Conservation (phyloP, 92 coral and sea anemone species). For the Phenganax subtilis region DNA sequence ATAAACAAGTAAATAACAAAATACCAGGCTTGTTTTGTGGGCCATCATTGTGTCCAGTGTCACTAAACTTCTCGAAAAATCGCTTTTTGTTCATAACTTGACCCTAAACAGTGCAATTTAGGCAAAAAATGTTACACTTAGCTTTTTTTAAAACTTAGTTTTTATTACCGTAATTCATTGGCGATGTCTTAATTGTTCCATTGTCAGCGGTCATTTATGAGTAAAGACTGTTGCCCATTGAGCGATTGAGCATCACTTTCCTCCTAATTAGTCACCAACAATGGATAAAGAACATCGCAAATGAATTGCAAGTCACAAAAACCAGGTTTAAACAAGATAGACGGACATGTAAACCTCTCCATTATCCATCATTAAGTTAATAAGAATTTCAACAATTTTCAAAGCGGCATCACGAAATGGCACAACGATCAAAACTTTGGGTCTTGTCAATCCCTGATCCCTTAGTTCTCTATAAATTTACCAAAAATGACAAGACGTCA, state of each 20-base stretch:
- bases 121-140: background rate
- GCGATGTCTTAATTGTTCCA: no score
- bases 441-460: conserved; percentile 93
- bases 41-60: conserved; percentile 39
- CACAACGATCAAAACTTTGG: conserved; percentile 79
- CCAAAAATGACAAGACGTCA: no score
- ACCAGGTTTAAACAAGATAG: no score
- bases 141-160: background rate
- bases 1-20: no score
- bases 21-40: conserved; percentile 30
- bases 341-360: conserved; percentile 53
- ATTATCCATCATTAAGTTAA: conserved; percentile 52
- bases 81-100: conserved; percentile 94
- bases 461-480: conserved; percentile 58
- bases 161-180: background rate
- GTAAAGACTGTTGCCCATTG: background rate
- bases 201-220: no score
- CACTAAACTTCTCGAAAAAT: conserved; percentile 72
- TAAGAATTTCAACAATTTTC: conserved; percentile 59
- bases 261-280: no score
- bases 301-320: no score
- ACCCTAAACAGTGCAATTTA: conserved; percentile 42
- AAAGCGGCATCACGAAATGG: conserved; percentile 91
- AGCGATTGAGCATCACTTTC: no score
- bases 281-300: no score